Conservation (phyloP, 2,888 invertebrate genomes). For the Thymelicus lineola region DNA sequence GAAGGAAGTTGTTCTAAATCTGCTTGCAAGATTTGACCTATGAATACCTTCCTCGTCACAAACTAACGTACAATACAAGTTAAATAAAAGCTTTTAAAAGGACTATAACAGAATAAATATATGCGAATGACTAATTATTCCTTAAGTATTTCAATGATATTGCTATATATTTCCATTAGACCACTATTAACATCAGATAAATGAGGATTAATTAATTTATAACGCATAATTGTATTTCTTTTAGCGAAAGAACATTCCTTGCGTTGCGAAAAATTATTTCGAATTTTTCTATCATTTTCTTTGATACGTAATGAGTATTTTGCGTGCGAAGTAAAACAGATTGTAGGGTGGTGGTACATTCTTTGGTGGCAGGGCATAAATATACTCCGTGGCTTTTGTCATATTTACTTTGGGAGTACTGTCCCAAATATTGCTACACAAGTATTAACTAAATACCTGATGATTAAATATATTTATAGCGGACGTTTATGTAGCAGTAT, state of each 20-base stretch:
- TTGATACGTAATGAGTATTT: constrained; percentile 58
- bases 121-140: too few species aligned
- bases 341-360: constrained; percentile 9
- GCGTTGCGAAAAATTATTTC: constrained; percentile 30
- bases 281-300: constrained; percentile 33
- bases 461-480: too few species aligned
- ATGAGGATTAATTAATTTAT: constrained; percentile 31
- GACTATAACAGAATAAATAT: too few species aligned
- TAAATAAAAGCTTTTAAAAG: too few species aligned
- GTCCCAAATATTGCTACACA: neutral
- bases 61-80: too few species aligned
- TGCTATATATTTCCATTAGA: constrained; percentile 11
- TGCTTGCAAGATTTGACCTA: too few species aligned
- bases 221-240: constrained; percentile 22
- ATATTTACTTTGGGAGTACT: neutral
- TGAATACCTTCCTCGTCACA: too few species aligned
- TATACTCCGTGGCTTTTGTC: neutral
- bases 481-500: too few species aligned
- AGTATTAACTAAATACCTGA: neutral
- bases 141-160: neutral
- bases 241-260: constrained; percentile 25
- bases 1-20: too few species aligned
- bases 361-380: constrained; percentile 8
- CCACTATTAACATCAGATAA: constrained; percentile 11
- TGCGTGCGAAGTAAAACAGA: constrained; percentile 54